Evolutionary conservation across 2,888 invertebrate species (phyloP), one percentile per base, ranked within the genome.

Genomic region (Dolichopus griseipennis): DNA sequence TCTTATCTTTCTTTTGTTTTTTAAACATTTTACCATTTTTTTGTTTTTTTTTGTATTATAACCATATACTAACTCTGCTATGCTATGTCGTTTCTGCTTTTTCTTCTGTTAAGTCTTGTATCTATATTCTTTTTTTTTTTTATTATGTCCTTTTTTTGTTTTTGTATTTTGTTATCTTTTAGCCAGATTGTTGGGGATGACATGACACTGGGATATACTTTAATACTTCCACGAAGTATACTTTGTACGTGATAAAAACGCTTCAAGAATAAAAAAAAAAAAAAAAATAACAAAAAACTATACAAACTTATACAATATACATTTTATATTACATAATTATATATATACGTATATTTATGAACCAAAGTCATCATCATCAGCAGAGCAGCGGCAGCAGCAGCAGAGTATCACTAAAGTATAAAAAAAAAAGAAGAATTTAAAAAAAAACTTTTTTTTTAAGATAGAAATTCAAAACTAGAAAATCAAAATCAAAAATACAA

Each of bases 121-220:
- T 41, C n/a, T n/a, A n/a, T n/a, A n/a, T n/a, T n/a, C n/a, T n/a
- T n/a, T 41, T 41, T 41, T 41, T 41, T 41, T 41, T 27, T 27
- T 27, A 27, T 27, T 27, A 27, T 27, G 27, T 27, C 27, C 27
- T 27, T 27, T 27, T 52, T 52, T 52, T n/a, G n/a, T n/a, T n/a
- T n/a, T n/a, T n/a, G n/a, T n/a, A n/a, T n/a, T n/a, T n/a, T n/a
- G n/a, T 15, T 52, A 52, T 52, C 52, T 52, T 52, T 41, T 52
- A 52, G 52, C 52, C 52, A 52, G 52, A 52, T 52, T 52, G 52
- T 52, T 52, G 52, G 52, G 52, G 52, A 52, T 52, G 52, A 52
- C 52, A 52, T 52, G 52, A 52, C 52, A 52, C 52, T 52, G 52
- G 52, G 52, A 52, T 52, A 52, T 52, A 52, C 52, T 52, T 52